Conservation (phyloP, 1,140 invertebrate genomes). For the Atopsyche davidsoni region DNA sequence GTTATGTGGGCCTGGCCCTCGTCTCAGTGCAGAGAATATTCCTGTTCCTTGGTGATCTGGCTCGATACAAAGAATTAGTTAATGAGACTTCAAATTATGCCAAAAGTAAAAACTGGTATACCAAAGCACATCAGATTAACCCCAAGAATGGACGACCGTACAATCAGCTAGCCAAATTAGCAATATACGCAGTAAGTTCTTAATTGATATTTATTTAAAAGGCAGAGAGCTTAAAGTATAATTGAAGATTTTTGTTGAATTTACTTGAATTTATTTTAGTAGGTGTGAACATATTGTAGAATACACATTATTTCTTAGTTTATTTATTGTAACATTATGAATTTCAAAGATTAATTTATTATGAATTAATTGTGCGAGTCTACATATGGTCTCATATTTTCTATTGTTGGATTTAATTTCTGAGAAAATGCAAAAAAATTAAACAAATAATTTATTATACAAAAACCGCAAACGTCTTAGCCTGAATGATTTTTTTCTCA, state of each 20-base stretch:
- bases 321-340: too few relatives aligned
- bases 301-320: too few relatives aligned
- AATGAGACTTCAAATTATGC: conserved; percentile 80
- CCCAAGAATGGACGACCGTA: conserved; percentile 93
- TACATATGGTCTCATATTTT: too few relatives aligned
- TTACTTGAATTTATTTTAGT: not conserved
- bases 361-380: too few relatives aligned
- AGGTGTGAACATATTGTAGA: not conserved
- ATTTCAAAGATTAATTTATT: too few relatives aligned
- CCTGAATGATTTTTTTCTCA: too few relatives aligned
- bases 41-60: conserved; percentile 85
- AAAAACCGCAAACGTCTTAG: too few relatives aligned
- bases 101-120: conserved; percentile 82
- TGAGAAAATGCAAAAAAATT: too few relatives aligned
- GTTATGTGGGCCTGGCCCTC: conserved; percentile 67
- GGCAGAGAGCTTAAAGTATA: conserved; percentile 9
- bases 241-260: not conserved
- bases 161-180: conserved; percentile 89
- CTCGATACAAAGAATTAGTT: conserved; percentile 80
- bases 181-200: conserved; percentile 76
- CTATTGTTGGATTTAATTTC: too few relatives aligned
- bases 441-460: too few relatives aligned
- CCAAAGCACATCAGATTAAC: conserved; percentile 88
- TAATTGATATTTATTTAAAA: conserved; percentile 5
- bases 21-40: conserved; percentile 82